These are phyloP conservation scores for Chironomus tepperi DNA, from an alignment of 1,140 invertebrate genomes.

Conservation along the genomic window DNA sequence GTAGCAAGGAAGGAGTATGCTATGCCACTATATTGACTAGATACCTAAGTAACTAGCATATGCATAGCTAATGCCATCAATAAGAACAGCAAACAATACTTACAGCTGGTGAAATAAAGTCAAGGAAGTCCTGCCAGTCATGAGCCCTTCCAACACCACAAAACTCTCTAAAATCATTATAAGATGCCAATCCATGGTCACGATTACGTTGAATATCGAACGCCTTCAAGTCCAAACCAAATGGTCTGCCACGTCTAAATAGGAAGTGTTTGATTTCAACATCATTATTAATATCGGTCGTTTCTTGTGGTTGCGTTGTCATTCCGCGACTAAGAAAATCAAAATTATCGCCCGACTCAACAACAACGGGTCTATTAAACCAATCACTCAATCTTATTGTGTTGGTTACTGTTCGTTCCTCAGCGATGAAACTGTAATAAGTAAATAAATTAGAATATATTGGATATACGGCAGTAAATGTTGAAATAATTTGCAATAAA, in stretches of 20 bases:
- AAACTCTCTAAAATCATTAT: conserved; percentile 69
- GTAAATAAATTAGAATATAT: too few relatives aligned
- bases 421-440: conserved; percentile 51
- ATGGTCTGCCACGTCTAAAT: conserved; percentile 55
- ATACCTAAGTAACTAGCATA: too few relatives aligned
- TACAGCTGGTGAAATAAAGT: conserved; percentile 62
- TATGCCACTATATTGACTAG: too few relatives aligned
- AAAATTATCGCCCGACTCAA: conserved; percentile 53
- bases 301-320: conserved; percentile 58
- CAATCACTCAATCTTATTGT: conserved; percentile 64
- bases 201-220: conserved; percentile 82
- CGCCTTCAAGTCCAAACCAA: conserved; percentile 72
- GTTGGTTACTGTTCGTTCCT: conserved; percentile 47
- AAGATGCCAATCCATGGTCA: conserved; percentile 78
- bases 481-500: too few relatives aligned
- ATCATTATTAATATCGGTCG: conserved; percentile 62
- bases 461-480: too few relatives aligned
- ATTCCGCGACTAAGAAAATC: conserved; percentile 63
- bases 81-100: conserved; percentile 26
- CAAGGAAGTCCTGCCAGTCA: conserved; percentile 64
- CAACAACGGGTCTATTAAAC: conserved; percentile 60
- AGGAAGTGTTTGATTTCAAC: conserved; percentile 70
- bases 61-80: too few relatives aligned
- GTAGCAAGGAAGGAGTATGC: too few relatives aligned
- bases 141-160: conserved; percentile 66